Conservation (phyloP, 2,888 invertebrate genomes). For the Xylota segnis region DNA sequence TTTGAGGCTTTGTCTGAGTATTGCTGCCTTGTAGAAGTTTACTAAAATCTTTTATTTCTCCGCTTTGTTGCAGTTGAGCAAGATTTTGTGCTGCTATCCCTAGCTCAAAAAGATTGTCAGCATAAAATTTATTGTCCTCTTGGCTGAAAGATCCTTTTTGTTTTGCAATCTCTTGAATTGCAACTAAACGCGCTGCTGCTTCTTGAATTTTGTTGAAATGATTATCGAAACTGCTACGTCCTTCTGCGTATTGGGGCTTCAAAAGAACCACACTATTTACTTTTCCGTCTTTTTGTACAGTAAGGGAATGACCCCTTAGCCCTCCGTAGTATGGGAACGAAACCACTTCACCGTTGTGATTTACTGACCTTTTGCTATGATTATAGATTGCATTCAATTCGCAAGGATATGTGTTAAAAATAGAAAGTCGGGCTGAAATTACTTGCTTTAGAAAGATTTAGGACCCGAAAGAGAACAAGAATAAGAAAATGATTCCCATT, state of each 20-base stretch:
- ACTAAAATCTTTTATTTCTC: constrained; percentile 86
- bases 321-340: constrained; percentile 89
- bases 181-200: constrained; percentile 86
- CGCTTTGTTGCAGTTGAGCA: constrained; percentile 85
- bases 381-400: constrained; percentile 62
- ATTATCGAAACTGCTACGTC: constrained; percentile 83
- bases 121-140: constrained; percentile 86
- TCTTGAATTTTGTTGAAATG: constrained; percentile 87
- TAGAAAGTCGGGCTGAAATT: constrained; percentile 15
- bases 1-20: constrained; percentile 35
- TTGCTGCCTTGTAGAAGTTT: constrained; percentile 82
- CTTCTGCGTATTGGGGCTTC: constrained; percentile 63
- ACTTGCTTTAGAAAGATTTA: neutral
- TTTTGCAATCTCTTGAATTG: constrained; percentile 87
- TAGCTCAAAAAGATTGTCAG: constrained; percentile 86
- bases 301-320: constrained; percentile 88
- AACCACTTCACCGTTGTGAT: constrained; percentile 63
- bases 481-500: constrained; percentile 28
- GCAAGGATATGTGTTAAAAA: constrained; percentile 23
- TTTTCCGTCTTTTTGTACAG: constrained; percentile 79
- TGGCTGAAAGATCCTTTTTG: constrained; percentile 86
- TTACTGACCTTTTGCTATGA: constrained; percentile 57
- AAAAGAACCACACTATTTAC: constrained; percentile 65
- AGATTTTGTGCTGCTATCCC: constrained; percentile 87
- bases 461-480: neutral